Base-by-base conservation (phyloP, 2,113 vertebrate species). In the Speoplatyrhinus poulsoni region DNA sequence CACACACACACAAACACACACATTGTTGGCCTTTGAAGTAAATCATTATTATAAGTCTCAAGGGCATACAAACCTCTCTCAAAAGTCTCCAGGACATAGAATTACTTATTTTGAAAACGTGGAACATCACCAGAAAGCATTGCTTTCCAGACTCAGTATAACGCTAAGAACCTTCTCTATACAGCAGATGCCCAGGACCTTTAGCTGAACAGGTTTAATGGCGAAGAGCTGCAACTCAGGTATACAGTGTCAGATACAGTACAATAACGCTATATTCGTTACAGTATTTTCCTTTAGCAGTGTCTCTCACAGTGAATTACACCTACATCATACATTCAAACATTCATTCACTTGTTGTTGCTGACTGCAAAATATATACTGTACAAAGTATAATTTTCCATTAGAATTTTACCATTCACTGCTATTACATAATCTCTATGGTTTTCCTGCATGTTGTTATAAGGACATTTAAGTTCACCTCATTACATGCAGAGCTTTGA, bases 91-190 rank as follows among this genome's bases (percentile, higher is more conserved):
- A 15, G 65, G 16, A 26, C 49, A 19, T 56, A 49, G 50, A 55
- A 66, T 50, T 60, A 63, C 26, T 73, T 67, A 69, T 75, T 65
- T 67, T 81, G 58, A 48, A 60, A 50, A 67, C 16, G 52, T 11
- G 54, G 36, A 50, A 63, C 46, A 72, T 67, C 72, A 71, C 36
- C 13, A 10, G 62, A 57, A 60, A 66, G 53, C 60, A 69, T 4
- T 0, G 47, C 63, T 75, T 66, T 72, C 62, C 3, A 77, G 72
- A 72, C 79, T 67, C 26, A 1, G 57, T 32, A 62, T 63, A 67
- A 78, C 82, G 81, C 77, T 8, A 73, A 85, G 81, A 84, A 63
- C 72, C 64, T 72, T 80, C 87, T 80, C 65, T 59, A 75, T 76
- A 26, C 26, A 26, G 72, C 56, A 63, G 73, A 32, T 77, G 66